Evolutionary conservation across 2,797 vertebrate species (phyloP).

Genomic region (Pseudochaenichthys georgianus): DNA sequence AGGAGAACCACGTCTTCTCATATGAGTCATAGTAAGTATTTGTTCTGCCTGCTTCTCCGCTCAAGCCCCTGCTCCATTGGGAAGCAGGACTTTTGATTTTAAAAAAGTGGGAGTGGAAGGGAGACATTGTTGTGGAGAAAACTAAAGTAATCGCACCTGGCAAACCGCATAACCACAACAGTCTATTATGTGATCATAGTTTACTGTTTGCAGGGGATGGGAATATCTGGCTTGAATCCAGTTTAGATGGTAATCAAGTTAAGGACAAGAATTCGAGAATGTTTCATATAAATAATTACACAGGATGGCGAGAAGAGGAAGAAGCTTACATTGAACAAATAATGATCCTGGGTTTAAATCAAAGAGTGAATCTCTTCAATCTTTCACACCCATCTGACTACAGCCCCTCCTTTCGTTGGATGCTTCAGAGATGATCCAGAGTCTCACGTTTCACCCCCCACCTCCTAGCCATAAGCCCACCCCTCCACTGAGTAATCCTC

Average conservation of each 20-base stretch:
- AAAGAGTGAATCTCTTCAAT: constrained; percentile 45
- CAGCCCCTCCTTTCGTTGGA: constrained; percentile 56
- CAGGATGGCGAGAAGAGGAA: background rate
- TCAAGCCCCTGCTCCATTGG: background rate
- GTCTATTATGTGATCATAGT: constrained; percentile 35
- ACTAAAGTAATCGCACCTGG: constrained; percentile 52
- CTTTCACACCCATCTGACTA: constrained; percentile 52
- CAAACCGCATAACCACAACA: constrained; percentile 43
- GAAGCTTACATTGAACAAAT: background rate
- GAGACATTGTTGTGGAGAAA: constrained; percentile 29
- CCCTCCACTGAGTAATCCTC: constrained; percentile 38
- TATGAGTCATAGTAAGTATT: constrained; percentile 10
- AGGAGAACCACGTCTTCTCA: constrained; percentile 17
- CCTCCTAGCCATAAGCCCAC: constrained; percentile 11
- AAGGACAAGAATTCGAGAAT: background rate
- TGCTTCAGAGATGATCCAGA: constrained; percentile 53
- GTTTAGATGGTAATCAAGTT: background rate
- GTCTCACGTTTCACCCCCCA: constrained; percentile 61
- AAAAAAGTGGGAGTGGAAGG: background rate
- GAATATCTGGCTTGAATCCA: constrained; percentile 42
- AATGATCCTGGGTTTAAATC: constrained; percentile 6
- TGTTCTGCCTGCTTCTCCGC: background rate
- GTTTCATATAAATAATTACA: background rate
- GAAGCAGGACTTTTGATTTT: background rate
- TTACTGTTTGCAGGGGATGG: constrained; percentile 26